Evolutionary conservation across 2,888 invertebrate species (phyloP).

Genomic region (Thysanoteuthis rhombus): DNA sequence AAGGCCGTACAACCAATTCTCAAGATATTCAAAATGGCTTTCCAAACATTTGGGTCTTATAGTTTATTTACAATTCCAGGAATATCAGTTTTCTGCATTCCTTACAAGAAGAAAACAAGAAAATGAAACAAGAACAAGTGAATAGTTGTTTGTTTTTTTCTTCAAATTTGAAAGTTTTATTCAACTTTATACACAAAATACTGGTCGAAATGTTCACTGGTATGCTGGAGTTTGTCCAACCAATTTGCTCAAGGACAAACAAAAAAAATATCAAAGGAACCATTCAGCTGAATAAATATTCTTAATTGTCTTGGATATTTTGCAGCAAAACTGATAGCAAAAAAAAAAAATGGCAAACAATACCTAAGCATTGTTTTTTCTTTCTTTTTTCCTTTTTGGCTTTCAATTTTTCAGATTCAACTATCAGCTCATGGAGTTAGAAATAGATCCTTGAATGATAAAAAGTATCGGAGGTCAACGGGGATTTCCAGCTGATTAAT

Average conservation of each 20-base stretch:
- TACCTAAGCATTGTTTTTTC: not conserved
- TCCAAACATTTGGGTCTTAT: too few relatives aligned
- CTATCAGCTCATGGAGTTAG: not conserved
- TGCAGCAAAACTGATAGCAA: not conserved
- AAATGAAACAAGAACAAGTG: not conserved
- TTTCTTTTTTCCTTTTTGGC: not conserved
- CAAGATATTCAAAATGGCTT: too few relatives aligned
- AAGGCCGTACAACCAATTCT: too few relatives aligned
- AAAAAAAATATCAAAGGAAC: not conserved
- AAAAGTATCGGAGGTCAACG: slow-evolving; percentile 43
- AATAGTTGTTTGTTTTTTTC: not conserved
- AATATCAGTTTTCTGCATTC: too few relatives aligned
- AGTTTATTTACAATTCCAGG: too few relatives aligned
- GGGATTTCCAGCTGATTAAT: slow-evolving; percentile 52
- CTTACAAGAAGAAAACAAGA: not conserved
- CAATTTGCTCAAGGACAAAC: not conserved
- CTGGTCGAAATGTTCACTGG: not conserved
- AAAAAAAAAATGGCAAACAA: not conserved
- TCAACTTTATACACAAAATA: not conserved
- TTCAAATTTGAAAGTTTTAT: not conserved
- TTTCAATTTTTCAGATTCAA: not conserved
- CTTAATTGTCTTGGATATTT: not conserved
- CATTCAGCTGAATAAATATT: not conserved
- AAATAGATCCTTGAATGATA: slow-evolving; percentile 46
- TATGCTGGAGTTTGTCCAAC: not conserved